A percentile compares a stretch with the other conserved stretches of the same genome.
phyloP scores from a whole-genome alignment of 2,797 vertebrate species.

The Petrocephalus schoutedeni region DNA sequence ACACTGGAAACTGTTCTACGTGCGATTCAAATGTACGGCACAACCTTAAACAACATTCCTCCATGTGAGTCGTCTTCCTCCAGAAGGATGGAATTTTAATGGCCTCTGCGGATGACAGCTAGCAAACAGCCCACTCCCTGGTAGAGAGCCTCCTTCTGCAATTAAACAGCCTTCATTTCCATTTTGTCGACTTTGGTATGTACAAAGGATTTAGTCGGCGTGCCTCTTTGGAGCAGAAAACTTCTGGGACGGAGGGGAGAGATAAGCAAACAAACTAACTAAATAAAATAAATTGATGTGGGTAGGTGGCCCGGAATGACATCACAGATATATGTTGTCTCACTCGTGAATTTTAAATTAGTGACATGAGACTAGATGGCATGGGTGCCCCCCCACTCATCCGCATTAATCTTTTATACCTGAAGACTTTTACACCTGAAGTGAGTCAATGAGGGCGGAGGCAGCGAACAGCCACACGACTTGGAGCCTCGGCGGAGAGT shows the following conservation, averaged over 20 bases:
- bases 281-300: neutral
- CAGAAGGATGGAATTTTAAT: slow-evolving; percentile 28
- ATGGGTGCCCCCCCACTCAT: no score
- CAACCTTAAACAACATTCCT: slow-evolving; percentile 12
- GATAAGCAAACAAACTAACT: slow-evolving; percentile 5
- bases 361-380: neutral
- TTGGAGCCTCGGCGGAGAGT: neutral
- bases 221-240: neutral
- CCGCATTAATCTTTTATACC: neutral
- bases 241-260: neutral
- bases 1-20: neutral
- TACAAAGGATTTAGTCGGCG: slow-evolving; percentile 17
- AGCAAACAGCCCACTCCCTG: slow-evolving; percentile 4
- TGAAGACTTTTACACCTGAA: neutral
- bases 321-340: neutral
- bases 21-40: neutral
- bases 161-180: slow-evolving; percentile 21
- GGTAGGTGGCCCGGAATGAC: neutral
- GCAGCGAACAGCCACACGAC: neutral
- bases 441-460: neutral
- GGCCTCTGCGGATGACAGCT: slow-evolving; percentile 20
- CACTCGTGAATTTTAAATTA: neutral
- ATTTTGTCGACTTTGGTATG: slow-evolving; percentile 28
- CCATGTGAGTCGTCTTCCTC: neutral
- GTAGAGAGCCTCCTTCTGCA: slow-evolving; percentile 18